These are phyloP conservation scores for Drosophila ezoana DNA, from an alignment of 2,888 invertebrate genomes.

Conservation along the genomic window DNA sequence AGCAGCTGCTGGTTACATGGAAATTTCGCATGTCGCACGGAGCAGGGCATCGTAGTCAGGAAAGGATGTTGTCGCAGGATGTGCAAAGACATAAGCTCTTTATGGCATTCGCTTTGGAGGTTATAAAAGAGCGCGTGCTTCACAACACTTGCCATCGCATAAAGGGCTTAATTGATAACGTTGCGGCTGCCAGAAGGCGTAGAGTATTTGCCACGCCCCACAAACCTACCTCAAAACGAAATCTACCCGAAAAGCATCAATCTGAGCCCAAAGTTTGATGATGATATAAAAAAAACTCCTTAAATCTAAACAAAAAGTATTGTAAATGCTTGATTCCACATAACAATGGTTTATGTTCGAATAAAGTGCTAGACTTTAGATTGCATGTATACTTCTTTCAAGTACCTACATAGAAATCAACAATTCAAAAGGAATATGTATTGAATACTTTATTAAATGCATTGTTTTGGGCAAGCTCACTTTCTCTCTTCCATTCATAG, in stretches of 20 bases:
- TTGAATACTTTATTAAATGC: too few species aligned
- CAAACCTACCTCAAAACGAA: background rate
- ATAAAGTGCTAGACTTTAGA: conserved; percentile 25
- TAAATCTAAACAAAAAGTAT: conserved; percentile 18
- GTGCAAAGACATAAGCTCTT: conserved; percentile 71
- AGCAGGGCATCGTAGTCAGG: background rate
- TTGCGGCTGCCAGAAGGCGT: conserved; percentile 42
- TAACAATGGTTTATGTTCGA: conserved; percentile 36
- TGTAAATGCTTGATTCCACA: conserved; percentile 30
- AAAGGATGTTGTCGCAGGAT: conserved; percentile 57
- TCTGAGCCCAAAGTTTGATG: conserved; percentile 22
- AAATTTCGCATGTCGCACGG: conserved; percentile 54
- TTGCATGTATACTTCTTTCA: too few species aligned
- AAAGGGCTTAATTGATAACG: conserved; percentile 71
- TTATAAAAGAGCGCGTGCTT: conserved; percentile 47
- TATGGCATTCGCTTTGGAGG: conserved; percentile 53
- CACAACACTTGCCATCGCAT: conserved; percentile 54
- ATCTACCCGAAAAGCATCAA: conserved; percentile 28
- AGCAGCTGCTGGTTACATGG: conserved; percentile 63
- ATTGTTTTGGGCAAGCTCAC: too few species aligned
- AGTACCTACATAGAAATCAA: too few species aligned
- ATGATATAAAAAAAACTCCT: conserved; percentile 31
- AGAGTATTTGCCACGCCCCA: conserved; percentile 17
- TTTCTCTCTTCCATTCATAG: too few species aligned
- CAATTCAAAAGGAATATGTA: too few species aligned